phyloP scores from a whole-genome alignment of 37 sponge, comb jelly and placozoan genomes.

The Geodia barretti region DNA sequence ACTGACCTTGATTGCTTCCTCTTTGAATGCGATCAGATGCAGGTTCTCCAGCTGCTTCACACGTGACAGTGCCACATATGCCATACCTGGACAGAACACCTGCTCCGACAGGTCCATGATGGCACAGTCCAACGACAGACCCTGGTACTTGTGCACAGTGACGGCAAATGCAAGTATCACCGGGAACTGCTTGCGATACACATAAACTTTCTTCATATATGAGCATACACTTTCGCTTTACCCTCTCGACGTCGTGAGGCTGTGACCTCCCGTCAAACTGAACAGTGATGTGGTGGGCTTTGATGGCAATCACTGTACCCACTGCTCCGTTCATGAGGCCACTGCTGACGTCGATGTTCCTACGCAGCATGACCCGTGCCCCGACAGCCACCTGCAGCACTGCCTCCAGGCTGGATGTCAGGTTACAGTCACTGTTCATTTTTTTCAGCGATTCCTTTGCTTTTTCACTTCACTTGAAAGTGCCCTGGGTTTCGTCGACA shows the following conservation, averaged over 20 bases:
- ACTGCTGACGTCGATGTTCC: slow-evolving; percentile 49
- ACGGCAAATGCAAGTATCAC: slow-evolving; percentile 54
- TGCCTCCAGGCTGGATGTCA: slow-evolving; percentile 56
- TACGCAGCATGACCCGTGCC: slow-evolving; percentile 64
- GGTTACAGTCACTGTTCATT: slow-evolving; percentile 62
- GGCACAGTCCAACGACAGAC: slow-evolving; percentile 54
- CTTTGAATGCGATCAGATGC: too few relatives aligned
- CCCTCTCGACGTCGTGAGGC: slow-evolving; percentile 25
- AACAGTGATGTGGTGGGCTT: slow-evolving; percentile 7
- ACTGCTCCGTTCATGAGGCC: slow-evolving; percentile 70
- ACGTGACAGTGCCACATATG: slow-evolving; percentile 64
- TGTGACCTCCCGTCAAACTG: slow-evolving; percentile 52
- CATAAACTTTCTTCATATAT: slow-evolving; percentile 43
- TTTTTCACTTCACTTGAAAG: slow-evolving; percentile 41
- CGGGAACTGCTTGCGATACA: slow-evolving; percentile 58
- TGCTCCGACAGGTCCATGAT: slow-evolving; percentile 55
- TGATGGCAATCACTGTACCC: slow-evolving; percentile 40
- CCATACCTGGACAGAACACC: slow-evolving; percentile 52
- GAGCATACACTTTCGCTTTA: slow-evolving; percentile 37
- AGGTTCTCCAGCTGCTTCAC: too few relatives aligned
- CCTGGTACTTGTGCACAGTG: too few relatives aligned
- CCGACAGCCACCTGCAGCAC: slow-evolving; percentile 50
- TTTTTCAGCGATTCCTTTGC: slow-evolving; percentile 47
- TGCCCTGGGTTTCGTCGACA: slow-evolving; percentile 55
- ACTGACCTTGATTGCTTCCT: too few relatives aligned